phyloP scores from a whole-genome alignment of 23 tunicate species.

The Trididemnum nubilum region DNA sequence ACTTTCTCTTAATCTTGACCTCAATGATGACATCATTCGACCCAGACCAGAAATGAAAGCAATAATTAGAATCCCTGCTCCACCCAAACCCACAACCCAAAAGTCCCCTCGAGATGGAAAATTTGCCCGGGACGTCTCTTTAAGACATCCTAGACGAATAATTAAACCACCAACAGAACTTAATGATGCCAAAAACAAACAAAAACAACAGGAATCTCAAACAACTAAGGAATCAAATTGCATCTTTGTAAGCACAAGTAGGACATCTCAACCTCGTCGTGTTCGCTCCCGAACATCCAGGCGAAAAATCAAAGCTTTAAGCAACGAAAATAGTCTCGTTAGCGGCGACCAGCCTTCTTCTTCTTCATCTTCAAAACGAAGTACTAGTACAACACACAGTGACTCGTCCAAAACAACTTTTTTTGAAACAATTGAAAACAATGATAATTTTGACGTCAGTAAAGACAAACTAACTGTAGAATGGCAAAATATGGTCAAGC shows the following conservation, averaged over 20 bases:
- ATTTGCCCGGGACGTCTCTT: slow-evolving; percentile 20
- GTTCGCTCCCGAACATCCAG: neutral
- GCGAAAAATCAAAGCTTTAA: neutral
- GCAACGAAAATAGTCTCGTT: neutral
- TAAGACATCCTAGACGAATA: slow-evolving; percentile 10
- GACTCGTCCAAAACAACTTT: neutral
- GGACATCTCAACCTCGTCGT: slow-evolving; percentile 50
- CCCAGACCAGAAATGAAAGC: neutral
- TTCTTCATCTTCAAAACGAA: neutral
- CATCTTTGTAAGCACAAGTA: slow-evolving; percentile 49
- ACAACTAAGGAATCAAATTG: neutral
- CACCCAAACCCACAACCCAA: slow-evolving; percentile 5
- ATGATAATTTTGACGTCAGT: slow-evolving; percentile 43
- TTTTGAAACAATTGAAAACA: neutral
- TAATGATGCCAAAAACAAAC: neutral
- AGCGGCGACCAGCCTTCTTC: neutral
- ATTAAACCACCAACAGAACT: neutral
- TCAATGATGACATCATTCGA: neutral
- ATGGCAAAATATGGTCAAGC: slow-evolving; percentile 57
- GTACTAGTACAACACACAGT: neutral
- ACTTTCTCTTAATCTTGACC: neutral
- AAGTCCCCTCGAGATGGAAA: slow-evolving; percentile 44
- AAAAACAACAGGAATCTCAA: neutral
- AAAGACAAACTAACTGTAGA: slow-evolving; percentile 61
- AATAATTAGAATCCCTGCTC: slow-evolving; percentile 17